Percentiles rank a stretch among this genome's conserved stretches.
Evolutionary conservation across 2,888 invertebrate genomes (phyloP).

Genomic region (Tipula lateralis): DNA sequence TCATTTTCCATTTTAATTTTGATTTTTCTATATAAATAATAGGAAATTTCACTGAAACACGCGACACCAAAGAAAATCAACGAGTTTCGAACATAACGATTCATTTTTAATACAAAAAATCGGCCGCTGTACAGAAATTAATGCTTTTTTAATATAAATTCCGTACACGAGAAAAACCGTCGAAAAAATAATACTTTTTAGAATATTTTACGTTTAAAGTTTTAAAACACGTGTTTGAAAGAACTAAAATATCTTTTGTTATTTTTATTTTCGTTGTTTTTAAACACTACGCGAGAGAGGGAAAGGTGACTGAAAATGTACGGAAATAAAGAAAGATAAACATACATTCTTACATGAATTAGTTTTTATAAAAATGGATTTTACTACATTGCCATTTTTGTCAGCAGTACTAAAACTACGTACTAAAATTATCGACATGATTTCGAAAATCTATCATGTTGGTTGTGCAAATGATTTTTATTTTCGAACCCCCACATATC

Average conservation of each 20-base stretch:
- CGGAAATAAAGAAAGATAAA: neutral
- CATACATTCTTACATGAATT: neutral
- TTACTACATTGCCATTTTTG: neutral
- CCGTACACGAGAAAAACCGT: neutral
- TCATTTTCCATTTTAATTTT: neutral
- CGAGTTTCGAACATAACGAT: neutral
- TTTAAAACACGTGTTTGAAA: neutral
- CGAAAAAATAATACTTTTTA: neutral
- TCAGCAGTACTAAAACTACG: neutral
- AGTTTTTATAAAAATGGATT: neutral
- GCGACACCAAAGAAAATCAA: neutral
- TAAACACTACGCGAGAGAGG: neutral
- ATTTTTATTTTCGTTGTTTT: neutral
- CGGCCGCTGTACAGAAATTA: neutral
- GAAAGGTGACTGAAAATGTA: neutral
- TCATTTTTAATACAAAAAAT: neutral
- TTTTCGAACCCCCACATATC: neutral
- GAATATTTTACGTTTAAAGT: neutral
- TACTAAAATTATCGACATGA: neutral
- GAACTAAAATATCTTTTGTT: neutral
- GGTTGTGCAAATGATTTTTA: no score
- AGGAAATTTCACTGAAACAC: conserved; percentile 25
- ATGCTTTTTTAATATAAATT: neutral
- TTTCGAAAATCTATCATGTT: no score
- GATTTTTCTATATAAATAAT: neutral